These are phyloP conservation scores for Hycleus phaleratus DNA, from an alignment of 1,140 invertebrate genomes.

Conservation along the genomic window DNA sequence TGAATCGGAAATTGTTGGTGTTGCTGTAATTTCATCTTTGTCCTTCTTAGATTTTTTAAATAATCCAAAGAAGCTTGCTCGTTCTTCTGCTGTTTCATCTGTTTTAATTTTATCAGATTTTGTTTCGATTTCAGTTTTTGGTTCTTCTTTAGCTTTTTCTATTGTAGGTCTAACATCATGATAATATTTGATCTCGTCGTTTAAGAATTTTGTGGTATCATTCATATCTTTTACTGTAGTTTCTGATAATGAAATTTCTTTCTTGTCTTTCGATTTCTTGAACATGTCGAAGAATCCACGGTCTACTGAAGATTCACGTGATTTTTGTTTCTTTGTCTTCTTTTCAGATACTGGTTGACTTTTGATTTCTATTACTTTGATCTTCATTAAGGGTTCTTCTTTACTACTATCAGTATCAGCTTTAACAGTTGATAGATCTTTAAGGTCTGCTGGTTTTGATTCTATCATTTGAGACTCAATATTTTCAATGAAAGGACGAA, in stretches of 20 bases:
- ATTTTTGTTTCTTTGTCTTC: background rate
- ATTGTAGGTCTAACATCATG: conserved; percentile 2
- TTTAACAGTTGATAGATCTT: background rate
- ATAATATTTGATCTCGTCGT: conserved; percentile 10
- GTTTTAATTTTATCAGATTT: background rate
- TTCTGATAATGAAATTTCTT: conserved; percentile 3
- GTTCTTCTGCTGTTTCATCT: background rate
- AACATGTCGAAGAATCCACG: conserved; percentile 12
- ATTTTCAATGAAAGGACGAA: background rate
- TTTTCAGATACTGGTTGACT: background rate
- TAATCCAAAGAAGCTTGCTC: conserved; percentile 1
- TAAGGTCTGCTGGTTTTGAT: background rate
- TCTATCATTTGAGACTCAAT: no score
- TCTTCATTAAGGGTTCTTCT: conserved; percentile 4
- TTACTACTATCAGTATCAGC: background rate
- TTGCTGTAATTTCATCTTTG: conserved; percentile 17
- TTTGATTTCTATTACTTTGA: background rate
- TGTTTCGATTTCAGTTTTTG: no score
- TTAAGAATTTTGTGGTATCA: conserved; percentile 3
- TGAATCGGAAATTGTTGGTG: background rate
- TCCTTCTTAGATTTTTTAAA: conserved; percentile 15
- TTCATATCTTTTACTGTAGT: conserved; percentile 8
- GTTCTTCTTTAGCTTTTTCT: background rate
- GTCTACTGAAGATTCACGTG: background rate
- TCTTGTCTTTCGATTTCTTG: conserved; percentile 6